Conservation (phyloP, 2,113 vertebrate genomes). For the Lipophrys pholis region DNA sequence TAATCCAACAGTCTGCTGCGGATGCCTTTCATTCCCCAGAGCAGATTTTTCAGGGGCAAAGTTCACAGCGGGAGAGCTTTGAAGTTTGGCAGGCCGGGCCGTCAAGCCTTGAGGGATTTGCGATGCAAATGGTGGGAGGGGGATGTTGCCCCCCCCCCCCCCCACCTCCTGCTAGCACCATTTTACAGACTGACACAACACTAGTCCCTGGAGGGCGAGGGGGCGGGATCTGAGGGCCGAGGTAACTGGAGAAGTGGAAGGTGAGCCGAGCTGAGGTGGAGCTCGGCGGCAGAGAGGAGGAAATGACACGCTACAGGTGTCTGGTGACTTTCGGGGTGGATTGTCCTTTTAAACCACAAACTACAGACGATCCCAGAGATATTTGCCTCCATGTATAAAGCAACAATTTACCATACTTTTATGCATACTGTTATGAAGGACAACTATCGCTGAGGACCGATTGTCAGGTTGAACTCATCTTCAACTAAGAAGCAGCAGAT, state of each 20-base stretch:
- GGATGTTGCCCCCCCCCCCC: neutral
- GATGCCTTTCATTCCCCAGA: slow-evolving; percentile 90
- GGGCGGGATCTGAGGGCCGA: slow-evolving; percentile 38
- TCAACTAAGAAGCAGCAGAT: no score
- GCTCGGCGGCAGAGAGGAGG: slow-evolving; percentile 61
- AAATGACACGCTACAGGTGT: slow-evolving; percentile 75
- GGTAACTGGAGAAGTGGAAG: slow-evolving; percentile 77
- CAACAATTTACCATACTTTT: no score
- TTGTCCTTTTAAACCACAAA: slow-evolving; percentile 39
- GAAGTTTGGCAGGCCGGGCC: slow-evolving; percentile 32
- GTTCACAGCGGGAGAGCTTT: slow-evolving; percentile 83
- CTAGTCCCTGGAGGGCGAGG: slow-evolving; percentile 47
- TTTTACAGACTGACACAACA: slow-evolving; percentile 49
- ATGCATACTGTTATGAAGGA: no score
- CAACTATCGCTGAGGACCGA: no score
- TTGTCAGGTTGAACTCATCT: no score
- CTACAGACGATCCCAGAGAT: neutral
- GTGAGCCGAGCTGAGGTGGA: slow-evolving; percentile 69
- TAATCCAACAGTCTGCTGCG: slow-evolving; percentile 78
- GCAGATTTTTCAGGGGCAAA: slow-evolving; percentile 81
- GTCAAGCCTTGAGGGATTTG: slow-evolving; percentile 38
- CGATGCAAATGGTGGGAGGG: neutral
- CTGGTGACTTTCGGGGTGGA: slow-evolving; percentile 50
- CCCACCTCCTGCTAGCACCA: slow-evolving; percentile 29
- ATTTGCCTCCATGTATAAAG: neutral